These are phyloP conservation scores for Notocelia uddmanniana DNA, from an alignment of 2,888 invertebrate genomes.

Conservation along the genomic window DNA sequence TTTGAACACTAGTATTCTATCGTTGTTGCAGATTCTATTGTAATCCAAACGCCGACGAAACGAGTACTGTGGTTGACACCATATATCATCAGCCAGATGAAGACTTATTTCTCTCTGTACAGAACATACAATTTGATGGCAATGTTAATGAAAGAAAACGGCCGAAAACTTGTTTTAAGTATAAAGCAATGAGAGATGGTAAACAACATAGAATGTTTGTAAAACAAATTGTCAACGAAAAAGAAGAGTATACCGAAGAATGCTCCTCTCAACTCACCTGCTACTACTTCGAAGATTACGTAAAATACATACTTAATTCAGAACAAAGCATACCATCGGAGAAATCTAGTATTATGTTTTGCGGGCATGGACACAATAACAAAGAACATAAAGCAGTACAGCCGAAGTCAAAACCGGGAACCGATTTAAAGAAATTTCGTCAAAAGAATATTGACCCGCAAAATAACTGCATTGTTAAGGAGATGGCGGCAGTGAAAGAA, in stretches of 20 bases:
- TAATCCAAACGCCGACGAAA: constrained; percentile 50
- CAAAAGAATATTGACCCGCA: constrained; percentile 51
- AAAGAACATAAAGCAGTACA: constrained; percentile 67
- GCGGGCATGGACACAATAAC: constrained; percentile 57
- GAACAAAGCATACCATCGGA: constrained; percentile 71
- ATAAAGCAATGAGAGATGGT: constrained; percentile 62
- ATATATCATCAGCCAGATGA: constrained; percentile 55
- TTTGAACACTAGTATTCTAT: neutral
- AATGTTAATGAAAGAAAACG: constrained; percentile 62
- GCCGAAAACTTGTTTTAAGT: constrained; percentile 74
- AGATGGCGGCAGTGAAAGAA: constrained; percentile 50
- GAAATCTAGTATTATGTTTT: constrained; percentile 67
- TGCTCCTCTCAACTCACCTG: constrained; percentile 67
- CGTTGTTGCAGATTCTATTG: constrained; percentile 65
- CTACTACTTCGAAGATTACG: constrained; percentile 75
- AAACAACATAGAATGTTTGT: constrained; percentile 78
- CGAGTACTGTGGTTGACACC: constrained; percentile 52
- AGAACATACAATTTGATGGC: constrained; percentile 76
- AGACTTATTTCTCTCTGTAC: constrained; percentile 73
- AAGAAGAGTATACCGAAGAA: constrained; percentile 60
- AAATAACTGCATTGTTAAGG: constrained; percentile 49
- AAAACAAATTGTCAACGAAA: constrained; percentile 67
- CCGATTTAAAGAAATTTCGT: constrained; percentile 54
- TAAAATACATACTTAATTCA: constrained; percentile 69
- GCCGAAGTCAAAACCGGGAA: constrained; percentile 55